Base-by-base conservation (phyloP, 2,113 vertebrate species). In the Chitala chitala region DNA sequence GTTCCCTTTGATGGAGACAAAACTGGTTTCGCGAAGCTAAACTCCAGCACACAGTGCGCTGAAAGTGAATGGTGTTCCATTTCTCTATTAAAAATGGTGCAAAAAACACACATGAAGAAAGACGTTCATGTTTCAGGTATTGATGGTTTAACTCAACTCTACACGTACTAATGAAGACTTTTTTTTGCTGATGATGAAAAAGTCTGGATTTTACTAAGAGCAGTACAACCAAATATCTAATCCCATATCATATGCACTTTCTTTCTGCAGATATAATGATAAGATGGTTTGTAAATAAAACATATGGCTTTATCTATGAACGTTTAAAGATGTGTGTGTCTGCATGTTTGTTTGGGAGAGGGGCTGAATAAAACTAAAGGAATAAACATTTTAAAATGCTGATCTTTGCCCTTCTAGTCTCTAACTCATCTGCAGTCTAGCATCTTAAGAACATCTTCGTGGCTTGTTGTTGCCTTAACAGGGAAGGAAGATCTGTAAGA, bases 231-330 rank as follows among this genome's bases (percentile, higher is more conserved):
- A 26, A 4, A 29, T 3, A 7, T 5, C 53, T 51, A 38, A 10
- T 8, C 26, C 26, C 3, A 22, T 44, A 59, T 24, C 8, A 6
- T 17, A 8, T 54, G 48, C 40, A 17, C 1, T 36, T 31, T 44
- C 55, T 58, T 61, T 53, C n/a, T 7, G 8, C 33, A 72, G 40
- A 46, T 61, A 42, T 50, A 48, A 24, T 24, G 5, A 6, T 38
- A 29, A 42, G 22, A 48, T 17, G 64, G 42, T 15, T 26, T 8
- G 77, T 86, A 79, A 87, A 86, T 86, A 83, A 88, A 83, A 74
- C 53, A 82, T 51, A 63, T 55, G 36, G 31, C 79, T 68, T 79
- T 84, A 87, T 82, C 81, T 86, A 88, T 88, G 75, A 76, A 83
- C 79, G 77, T 75, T 78, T 54, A 78, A 82, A 63, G 8, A 66